Percentiles rank a stretch among this genome's conserved stretches.
These are phyloP conservation scores for Halcyon senegalensis DNA, from an alignment of 2,113 vertebrate genomes.

Conservation along the genomic window DNA sequence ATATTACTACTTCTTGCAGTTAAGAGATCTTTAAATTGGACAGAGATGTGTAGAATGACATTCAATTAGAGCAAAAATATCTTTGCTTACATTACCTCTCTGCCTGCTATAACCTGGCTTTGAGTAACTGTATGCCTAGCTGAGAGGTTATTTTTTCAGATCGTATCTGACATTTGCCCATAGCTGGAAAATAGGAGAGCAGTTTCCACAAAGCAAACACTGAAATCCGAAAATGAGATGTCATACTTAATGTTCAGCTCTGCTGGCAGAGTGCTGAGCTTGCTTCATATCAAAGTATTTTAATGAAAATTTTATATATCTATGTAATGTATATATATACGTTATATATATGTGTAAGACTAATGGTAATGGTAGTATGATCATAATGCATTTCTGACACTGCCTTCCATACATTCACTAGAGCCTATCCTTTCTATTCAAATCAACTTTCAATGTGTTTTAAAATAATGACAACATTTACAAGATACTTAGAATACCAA, in stretches of 20 bases:
- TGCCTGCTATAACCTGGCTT: neutral
- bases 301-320: neutral
- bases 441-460: neutral
- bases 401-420: neutral
- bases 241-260: neutral
- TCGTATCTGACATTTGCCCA: neutral
- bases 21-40: neutral
- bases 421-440: neutral
- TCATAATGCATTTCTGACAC: neutral
- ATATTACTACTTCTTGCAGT: neutral
- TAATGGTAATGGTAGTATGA: neutral
- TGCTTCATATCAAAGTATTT: neutral
- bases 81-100: neutral
- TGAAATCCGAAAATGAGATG: neutral
- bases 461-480: neutral
- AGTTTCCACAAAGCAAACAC: neutral
- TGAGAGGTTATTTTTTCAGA: neutral
- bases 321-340: neutral
- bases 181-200: neutral
- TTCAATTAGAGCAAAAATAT: neutral
- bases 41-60: neutral
- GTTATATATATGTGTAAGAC: neutral
- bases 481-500: neutral
- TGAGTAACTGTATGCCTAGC: neutral
- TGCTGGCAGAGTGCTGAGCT: neutral